Evolutionary conservation across 92 coral and sea anemone genomes (phyloP), one percentile per base, ranked within the genome.

Genomic region (Zoanthus sansibaricus): DNA sequence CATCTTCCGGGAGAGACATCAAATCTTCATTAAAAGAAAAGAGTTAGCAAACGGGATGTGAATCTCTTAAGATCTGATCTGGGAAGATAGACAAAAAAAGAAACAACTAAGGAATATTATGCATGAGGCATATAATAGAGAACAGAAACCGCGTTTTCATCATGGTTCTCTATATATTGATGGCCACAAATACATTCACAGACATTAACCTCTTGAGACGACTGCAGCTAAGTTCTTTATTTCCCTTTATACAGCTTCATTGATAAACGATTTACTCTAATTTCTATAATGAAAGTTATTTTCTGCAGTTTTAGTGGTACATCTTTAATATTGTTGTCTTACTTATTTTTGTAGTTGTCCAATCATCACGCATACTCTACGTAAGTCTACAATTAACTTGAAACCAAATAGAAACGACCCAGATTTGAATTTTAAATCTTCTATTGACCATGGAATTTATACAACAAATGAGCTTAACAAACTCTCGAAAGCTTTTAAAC

Each of bases 31-130:
- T 42, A 82, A 66, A 45, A 58, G 82, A 67, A 55, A 54, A 42
- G 55, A 88, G 14, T 73, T 83, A 7, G 5, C 42, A 6, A 47
- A 76, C 13, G 79, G 73, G 20, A 66, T 88, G 8, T 64, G 62
- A 77, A 69, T 67, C 3, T 56, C 84, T 1, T 75, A 75, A 52
- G 91, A 88, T 75, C 31, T 88, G 16, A 83, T 70, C 17, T 32
- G 55, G 84, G 88, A 88, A 33, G 79, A 88, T 31, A 31, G 72
- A n/a, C 58, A 88, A 66, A 83, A 61, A 32, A 88, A 88, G 66
- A 51, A 51, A 18, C 64, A 49, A 31, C 5, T 17, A 9, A 49
- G 20, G 21, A 59, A 76, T 17, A 14, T 49, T 6, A 51, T 76
- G 45, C n/a, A 46, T 0, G 45, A 76, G 51, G 66, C 80, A 6